Base-by-base conservation (phyloP, 2,888 invertebrate species). In the Dione vanillae region DNA sequence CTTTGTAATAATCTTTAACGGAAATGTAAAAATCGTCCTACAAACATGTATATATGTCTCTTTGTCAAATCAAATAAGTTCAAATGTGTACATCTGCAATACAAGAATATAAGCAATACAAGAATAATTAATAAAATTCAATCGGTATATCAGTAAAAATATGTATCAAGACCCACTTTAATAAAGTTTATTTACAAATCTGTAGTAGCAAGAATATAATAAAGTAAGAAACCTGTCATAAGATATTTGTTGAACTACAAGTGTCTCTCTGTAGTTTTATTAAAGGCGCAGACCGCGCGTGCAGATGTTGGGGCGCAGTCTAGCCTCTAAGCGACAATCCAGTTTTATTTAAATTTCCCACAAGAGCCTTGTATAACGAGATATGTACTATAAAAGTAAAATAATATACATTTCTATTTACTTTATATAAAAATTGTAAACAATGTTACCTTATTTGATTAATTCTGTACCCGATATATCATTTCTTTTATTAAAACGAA, bases 321-420 rank as follows among this genome's bases (percentile, higher is more conserved):
- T 68, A 47, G 52, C 43, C 61, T 51, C 67, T 68, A 59, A 64
- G 62, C 64, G 62, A 67, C 70, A 70, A 67, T 71, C 35, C 67
- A 67, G 67, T 70, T 70, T 54, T 40, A 62, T 67, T 70, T 62
- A 54, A 71, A 64, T 37, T 67, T 67, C 43, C 19, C 65, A 41
- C 65, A 56, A 64, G 58, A 59, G 43, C 43, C 45, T 14, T 19
- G 51, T 49, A 62, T 35, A 58, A 56, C n/a, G 35, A 43, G 52
- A 11, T 43, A 35, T 51, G 61, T 52, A 51, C 41, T 49, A n/a
- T n/a, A n/a, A n/a, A n/a, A n/a, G n/a, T n/a, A n/a, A n/a, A n/a
- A n/a, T n/a, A n/a, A n/a, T n/a, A n/a, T n/a, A n/a, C n/a, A n/a
- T n/a, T n/a, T n/a, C n/a, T n/a, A n/a, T n/a, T n/a, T n/a, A n/a